Evolutionary conservation across 2,797 vertebrate species (phyloP).

Genomic region (Scolopax rusticola): DNA sequence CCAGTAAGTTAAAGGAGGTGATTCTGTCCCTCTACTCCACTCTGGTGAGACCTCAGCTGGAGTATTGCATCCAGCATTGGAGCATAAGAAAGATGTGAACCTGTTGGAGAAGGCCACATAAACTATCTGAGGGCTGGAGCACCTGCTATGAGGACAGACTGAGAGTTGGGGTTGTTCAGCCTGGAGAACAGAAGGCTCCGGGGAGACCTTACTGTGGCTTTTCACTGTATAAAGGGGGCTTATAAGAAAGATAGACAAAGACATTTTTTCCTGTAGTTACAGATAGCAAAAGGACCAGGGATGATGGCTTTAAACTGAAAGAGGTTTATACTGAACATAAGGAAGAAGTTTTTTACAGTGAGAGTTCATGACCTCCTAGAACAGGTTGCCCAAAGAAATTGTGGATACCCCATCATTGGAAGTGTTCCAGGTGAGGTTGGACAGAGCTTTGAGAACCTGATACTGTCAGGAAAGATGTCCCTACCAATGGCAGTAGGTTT

Average conservation of each 20-base stretch:
- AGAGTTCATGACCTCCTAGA: not conserved
- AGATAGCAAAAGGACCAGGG: not conserved
- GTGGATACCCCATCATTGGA: not conserved
- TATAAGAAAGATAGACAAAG: not conserved
- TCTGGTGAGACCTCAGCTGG: too few species aligned
- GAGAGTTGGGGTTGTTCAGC: not conserved
- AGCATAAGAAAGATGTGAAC: too few species aligned
- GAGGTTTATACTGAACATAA: not conserved
- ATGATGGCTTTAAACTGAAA: not conserved
- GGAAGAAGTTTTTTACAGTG: not conserved
- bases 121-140: not conserved
- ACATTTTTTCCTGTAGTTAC: not conserved
- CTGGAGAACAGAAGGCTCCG: not conserved
- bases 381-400: not conserved
- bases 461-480: not conserved
- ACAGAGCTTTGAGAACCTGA: not conserved
- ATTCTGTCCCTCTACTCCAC: too few species aligned
- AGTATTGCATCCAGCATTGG: too few species aligned
- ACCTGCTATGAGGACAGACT: not conserved
- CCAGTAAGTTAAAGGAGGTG: too few species aligned
- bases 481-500: not conserved
- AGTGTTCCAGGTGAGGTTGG: not conserved
- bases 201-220: not conserved
- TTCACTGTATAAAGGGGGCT: not conserved
- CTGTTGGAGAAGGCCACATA: rapidly evolving